phyloP scores from a whole-genome alignment of 1,140 invertebrate genomes.

The Anastatus disparis region DNA sequence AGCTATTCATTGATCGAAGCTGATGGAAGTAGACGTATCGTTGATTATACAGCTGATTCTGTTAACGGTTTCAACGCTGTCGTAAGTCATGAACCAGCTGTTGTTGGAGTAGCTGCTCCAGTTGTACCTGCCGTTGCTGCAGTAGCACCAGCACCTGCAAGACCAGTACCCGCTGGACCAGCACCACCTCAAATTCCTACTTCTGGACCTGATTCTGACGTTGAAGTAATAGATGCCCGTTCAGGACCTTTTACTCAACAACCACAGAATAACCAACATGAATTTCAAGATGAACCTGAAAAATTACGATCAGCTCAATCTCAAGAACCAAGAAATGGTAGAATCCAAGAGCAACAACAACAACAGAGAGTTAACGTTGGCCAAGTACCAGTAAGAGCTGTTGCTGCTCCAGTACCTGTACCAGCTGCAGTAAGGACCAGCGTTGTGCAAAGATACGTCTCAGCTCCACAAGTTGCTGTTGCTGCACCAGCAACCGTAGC shows the following conservation, averaged over 20 bases:
- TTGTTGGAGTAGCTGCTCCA: slow-evolving; percentile 42
- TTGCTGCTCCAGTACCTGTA: slow-evolving; percentile 29
- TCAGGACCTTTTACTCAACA: slow-evolving; percentile 44
- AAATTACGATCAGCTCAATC: slow-evolving; percentile 11
- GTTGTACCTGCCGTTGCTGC: slow-evolving; percentile 39
- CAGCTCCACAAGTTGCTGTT: not conserved
- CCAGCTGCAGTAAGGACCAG: not conserved
- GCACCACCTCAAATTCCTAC: slow-evolving; percentile 51
- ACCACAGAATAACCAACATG: slow-evolving; percentile 6
- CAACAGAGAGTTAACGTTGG: slow-evolving; percentile 3
- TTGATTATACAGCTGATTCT: slow-evolving; percentile 79
- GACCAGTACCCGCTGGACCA: slow-evolving; percentile 50
- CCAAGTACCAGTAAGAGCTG: slow-evolving; percentile 29
- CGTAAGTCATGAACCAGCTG: slow-evolving; percentile 70
- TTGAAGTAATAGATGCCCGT: slow-evolving; percentile 59
- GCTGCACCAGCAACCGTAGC: slow-evolving; percentile 39
- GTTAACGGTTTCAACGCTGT: slow-evolving; percentile 78
- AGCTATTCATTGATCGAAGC: slow-evolving; percentile 70
- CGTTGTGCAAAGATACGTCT: not conserved
- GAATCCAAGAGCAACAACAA: slow-evolving; percentile 6
- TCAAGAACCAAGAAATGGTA: slow-evolving; percentile 19
- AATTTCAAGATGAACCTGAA: slow-evolving; percentile 10
- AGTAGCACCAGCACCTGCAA: slow-evolving; percentile 25
- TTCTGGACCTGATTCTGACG: slow-evolving; percentile 60
- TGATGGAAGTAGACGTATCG: slow-evolving; percentile 76